Percentiles rank a stretch among this genome's conserved stretches.
These are phyloP conservation scores for Drosophila pegasa DNA, from an alignment of 2,888 invertebrate species.

Conservation along the genomic window DNA sequence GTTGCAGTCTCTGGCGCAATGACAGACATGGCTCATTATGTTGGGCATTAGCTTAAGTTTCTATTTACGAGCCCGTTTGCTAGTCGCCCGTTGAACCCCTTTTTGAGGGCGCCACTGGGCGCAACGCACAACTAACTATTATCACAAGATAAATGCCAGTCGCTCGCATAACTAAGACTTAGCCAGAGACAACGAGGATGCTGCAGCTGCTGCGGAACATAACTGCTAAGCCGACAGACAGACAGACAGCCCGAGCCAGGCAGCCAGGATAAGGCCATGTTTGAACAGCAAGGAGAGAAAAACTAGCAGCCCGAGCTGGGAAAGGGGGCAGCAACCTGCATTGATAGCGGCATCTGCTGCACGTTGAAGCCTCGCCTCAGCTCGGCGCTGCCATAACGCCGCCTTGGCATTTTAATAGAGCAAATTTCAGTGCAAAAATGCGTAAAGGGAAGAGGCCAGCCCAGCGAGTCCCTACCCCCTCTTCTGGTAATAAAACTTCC, in stretches of 20 bases:
- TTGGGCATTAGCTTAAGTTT: slow-evolving; percentile 3
- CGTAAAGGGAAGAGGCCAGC: slow-evolving; percentile 25
- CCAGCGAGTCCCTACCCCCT: slow-evolving; percentile 15
- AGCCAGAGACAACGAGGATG: slow-evolving; percentile 46
- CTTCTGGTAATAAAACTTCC: slow-evolving; percentile 72
- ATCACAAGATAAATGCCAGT: slow-evolving; percentile 76
- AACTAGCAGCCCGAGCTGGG: slow-evolving; percentile 16
- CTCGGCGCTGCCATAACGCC: slow-evolving; percentile 53
- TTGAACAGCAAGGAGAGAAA: slow-evolving; percentile 22
- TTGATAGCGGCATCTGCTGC: slow-evolving; percentile 66
- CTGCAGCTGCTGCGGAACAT: slow-evolving; percentile 52
- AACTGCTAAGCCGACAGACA: slow-evolving; percentile 71
- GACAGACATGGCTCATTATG: not conserved
- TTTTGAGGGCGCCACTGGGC: slow-evolving; percentile 29
- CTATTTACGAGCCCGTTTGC: too few relatives aligned
- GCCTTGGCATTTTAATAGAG: slow-evolving; percentile 77
- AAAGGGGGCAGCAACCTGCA: slow-evolving; percentile 59
- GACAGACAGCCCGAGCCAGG: slow-evolving; percentile 42
- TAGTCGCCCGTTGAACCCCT: not conserved
- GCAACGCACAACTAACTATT: slow-evolving; percentile 71
- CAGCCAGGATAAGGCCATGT: slow-evolving; percentile 33
- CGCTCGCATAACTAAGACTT: slow-evolving; percentile 73
- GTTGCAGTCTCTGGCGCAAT: too few relatives aligned
- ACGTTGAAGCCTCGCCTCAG: slow-evolving; percentile 22
- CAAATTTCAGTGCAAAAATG: slow-evolving; percentile 74